Evolutionary conservation across 2,888 invertebrate genomes (phyloP).

Genomic region (Acleris sparsana): DNA sequence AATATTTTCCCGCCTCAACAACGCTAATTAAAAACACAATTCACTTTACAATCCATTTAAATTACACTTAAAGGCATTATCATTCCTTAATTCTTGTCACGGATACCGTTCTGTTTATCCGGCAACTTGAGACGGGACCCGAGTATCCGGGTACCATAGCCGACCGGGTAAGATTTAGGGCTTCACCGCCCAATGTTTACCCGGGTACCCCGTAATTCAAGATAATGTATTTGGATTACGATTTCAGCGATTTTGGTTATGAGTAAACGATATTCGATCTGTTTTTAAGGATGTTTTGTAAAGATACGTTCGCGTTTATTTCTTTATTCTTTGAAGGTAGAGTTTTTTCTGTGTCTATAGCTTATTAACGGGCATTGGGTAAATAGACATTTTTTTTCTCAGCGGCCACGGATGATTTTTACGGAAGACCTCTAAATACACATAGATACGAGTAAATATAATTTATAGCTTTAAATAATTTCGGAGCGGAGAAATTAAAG

Average conservation of each 20-base stretch:
- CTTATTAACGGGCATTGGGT: too few species aligned
- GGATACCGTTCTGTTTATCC: conserved; percentile 56
- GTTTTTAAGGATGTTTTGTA: conserved; percentile 1
- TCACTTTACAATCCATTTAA: conserved; percentile 45
- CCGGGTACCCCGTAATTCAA: conserved; percentile 56
- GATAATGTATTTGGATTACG: conserved; percentile 66
- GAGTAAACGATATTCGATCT: not conserved
- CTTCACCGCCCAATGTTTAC: conserved; percentile 63
- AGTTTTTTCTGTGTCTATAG: too few species aligned
- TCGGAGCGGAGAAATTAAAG: too few species aligned
- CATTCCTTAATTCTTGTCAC: conserved; percentile 53
- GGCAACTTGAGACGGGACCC: conserved; percentile 48
- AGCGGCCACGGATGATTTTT: too few species aligned
- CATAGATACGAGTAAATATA: too few species aligned
- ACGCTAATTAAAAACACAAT: conserved; percentile 26
- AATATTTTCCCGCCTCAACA: not conserved
- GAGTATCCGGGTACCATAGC: conserved; percentile 39
- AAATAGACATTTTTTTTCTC: too few species aligned
- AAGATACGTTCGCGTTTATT: too few species aligned
- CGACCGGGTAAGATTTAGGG: conserved; percentile 60
- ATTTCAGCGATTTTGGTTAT: conserved; percentile 46
- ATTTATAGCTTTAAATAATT: too few species aligned
- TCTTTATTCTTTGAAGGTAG: too few species aligned
- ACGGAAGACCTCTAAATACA: too few species aligned
- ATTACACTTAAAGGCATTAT: conserved; percentile 50